Conservation (phyloP, 2,797 vertebrate genomes). For the Pagetopsis macropterus region DNA sequence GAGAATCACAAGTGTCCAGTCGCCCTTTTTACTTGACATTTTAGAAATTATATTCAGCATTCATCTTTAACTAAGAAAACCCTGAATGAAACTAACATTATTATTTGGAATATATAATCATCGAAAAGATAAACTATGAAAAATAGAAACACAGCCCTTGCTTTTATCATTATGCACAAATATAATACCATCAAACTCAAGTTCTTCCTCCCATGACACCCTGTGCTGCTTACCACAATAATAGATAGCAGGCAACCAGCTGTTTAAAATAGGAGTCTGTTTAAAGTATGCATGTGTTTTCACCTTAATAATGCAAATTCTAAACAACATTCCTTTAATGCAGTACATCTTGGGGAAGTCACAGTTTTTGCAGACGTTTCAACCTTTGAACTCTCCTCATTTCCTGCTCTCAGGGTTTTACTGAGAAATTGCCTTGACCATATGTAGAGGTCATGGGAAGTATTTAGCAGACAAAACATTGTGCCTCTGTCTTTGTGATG, state of each 20-base stretch:
- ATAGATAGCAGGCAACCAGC: conserved; percentile 16
- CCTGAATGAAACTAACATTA: no score
- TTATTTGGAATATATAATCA: neutral
- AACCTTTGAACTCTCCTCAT: conserved; percentile 82
- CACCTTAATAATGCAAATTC: conserved; percentile 37
- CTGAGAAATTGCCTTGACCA: conserved; percentile 80
- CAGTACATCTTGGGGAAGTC: conserved; percentile 56
- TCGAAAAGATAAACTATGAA: neutral
- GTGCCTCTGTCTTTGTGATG: conserved; percentile 53
- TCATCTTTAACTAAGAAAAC: neutral
- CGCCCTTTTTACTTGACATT: neutral
- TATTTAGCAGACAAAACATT: conserved; percentile 71
- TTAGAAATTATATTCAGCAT: neutral
- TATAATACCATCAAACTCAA: neutral
- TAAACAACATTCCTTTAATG: conserved; percentile 47
- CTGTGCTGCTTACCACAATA: conserved; percentile 1
- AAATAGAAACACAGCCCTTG: neutral
- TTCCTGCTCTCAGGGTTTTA: conserved; percentile 81
- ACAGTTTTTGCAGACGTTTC: conserved; percentile 74
- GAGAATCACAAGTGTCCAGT: neutral
- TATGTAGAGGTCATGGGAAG: conserved; percentile 86
- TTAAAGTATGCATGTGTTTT: conserved; percentile 10
- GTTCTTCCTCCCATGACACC: neutral
- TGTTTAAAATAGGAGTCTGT: conserved; percentile 20
- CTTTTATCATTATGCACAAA: neutral